A percentile compares a stretch with the other conserved stretches of the same genome.
Conservation (phyloP, 2,888 invertebrate genomes). For the Ophion slaviceki region DNA sequence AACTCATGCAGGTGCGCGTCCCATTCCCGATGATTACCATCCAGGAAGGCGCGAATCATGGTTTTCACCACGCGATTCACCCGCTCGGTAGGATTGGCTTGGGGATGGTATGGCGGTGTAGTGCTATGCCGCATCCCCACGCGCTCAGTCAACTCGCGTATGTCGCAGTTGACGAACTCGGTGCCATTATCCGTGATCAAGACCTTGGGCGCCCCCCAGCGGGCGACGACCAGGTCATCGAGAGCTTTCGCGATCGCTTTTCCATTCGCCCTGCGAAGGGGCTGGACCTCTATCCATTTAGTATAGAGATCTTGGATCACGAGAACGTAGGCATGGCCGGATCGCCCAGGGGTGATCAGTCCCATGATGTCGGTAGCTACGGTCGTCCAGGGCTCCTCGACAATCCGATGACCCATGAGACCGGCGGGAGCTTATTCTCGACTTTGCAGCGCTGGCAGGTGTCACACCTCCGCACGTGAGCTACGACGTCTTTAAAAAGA, state of each 20-base stretch:
- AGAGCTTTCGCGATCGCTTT: slow-evolving; percentile 13
- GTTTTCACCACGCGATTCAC: slow-evolving; percentile 10
- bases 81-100: slow-evolving; percentile 22
- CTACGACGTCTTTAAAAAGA: slow-evolving; percentile 23
- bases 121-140: slow-evolving; percentile 29
- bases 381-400: slow-evolving; percentile 58
- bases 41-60: slow-evolving; percentile 49
- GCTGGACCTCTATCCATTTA: slow-evolving; percentile 52
- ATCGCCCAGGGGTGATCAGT: slow-evolving; percentile 59
- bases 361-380: slow-evolving; percentile 62
- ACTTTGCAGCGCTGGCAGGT: background rate
- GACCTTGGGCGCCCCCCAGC: slow-evolving; percentile 46
- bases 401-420: slow-evolving; percentile 20
- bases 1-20: slow-evolving; percentile 1
- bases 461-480: slow-evolving; percentile 59
- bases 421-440: background rate
- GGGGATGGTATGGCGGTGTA: background rate
- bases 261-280: slow-evolving; percentile 62
- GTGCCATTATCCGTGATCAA: slow-evolving; percentile 32
- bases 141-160: slow-evolving; percentile 27
- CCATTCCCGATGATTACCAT: slow-evolving; percentile 64
- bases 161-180: slow-evolving; percentile 56
- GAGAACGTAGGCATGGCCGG: slow-evolving; percentile 7
- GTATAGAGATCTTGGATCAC: slow-evolving; percentile 68
- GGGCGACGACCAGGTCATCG: slow-evolving; percentile 1